phyloP scores from a whole-genome alignment of 1,140 invertebrate genomes.

The Triops longicaudatus region DNA sequence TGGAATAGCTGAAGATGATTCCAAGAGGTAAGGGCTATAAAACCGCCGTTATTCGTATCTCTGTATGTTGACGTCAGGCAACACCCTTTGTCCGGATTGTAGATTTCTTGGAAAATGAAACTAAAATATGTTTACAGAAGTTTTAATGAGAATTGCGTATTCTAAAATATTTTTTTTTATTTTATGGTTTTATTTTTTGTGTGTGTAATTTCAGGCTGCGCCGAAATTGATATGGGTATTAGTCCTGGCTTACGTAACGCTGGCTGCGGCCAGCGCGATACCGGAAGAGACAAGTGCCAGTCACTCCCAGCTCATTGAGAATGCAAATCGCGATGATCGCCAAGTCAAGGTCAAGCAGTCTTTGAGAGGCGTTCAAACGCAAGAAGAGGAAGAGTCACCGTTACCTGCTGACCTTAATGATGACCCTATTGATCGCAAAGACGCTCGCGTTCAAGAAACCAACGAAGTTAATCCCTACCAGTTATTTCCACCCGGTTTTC shows the following conservation, averaged over 20 bases:
- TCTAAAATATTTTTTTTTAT: too few species aligned
- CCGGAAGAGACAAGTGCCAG: not conserved
- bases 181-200: not conserved
- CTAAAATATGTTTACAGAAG: too few species aligned
- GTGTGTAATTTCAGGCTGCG: not conserved
- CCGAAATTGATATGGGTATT: not conserved
- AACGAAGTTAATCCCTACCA: conserved; percentile 29
- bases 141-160: too few species aligned
- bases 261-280: not conserved
- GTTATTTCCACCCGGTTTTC: conserved; percentile 27
- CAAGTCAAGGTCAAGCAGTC: not conserved
- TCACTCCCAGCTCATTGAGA: not conserved
- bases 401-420: not conserved
- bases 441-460: conserved; percentile 25
- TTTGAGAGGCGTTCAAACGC: not conserved
- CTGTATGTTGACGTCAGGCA: too few species aligned
- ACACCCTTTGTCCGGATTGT: too few species aligned
- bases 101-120: too few species aligned
- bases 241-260: not conserved
- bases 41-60: too few species aligned
- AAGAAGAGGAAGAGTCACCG: conserved; percentile 12
- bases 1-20: not conserved
- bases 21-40: not conserved
- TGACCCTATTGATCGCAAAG: conserved; percentile 26
- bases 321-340: not conserved